phyloP scores from a whole-genome alignment of 2,113 vertebrate genomes.

The Crotophaga sulcirostris region DNA sequence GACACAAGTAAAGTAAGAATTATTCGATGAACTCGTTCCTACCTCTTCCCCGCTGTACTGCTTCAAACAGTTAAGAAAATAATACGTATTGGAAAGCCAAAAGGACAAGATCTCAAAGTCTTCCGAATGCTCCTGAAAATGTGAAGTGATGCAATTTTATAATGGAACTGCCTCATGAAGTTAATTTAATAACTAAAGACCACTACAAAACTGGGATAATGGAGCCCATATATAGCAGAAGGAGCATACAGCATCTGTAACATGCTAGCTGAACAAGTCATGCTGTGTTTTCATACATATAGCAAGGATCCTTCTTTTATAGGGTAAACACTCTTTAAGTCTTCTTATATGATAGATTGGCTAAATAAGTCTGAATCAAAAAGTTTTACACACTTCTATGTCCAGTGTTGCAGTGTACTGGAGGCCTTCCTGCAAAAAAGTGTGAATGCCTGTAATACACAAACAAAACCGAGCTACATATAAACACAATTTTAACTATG shows the following conservation, averaged over 20 bases:
- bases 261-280: not conserved
- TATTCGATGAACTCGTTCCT: not conserved
- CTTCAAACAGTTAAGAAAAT: conserved; percentile 95
- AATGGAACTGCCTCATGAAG: not conserved
- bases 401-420: not conserved
- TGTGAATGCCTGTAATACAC: not conserved
- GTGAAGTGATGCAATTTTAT: not conserved
- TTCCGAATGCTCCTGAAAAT: conserved; percentile 84
- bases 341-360: not conserved
- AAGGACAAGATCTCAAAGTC: conserved; percentile 93
- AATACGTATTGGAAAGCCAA: conserved; percentile 92
- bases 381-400: not conserved
- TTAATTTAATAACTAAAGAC: not conserved
- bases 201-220: not conserved
- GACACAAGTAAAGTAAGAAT: not conserved
- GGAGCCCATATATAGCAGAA: not conserved
- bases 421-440: not conserved
- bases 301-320: not conserved
- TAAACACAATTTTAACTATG: not conserved
- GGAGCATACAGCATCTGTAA: not conserved
- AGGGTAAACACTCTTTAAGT: not conserved
- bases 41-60: conserved; percentile 99
- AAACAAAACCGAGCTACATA: not conserved
- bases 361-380: not conserved
- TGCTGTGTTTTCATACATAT: not conserved